A percentile compares a stretch with the other conserved stretches of the same genome.
Evolutionary conservation across 2,113 vertebrate species (phyloP).

Genomic region (Odontophorus gujanensis): DNA sequence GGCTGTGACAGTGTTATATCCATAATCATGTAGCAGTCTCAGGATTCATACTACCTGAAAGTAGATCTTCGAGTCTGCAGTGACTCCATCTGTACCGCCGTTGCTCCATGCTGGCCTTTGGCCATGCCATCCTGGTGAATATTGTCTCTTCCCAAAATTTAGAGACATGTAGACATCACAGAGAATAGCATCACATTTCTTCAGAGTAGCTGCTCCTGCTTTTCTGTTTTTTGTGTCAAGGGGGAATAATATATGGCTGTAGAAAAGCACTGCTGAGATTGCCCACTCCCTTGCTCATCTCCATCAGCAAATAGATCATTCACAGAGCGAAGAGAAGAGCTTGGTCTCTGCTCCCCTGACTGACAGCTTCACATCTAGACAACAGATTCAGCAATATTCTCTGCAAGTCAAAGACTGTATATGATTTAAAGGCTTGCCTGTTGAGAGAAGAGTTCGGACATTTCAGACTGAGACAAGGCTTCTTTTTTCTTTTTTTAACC

Average conservation of each 20-base stretch:
- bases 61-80: background rate
- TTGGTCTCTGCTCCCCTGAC: background rate
- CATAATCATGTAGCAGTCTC: background rate
- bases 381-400: constrained; percentile 4
- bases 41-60: background rate
- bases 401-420: background rate
- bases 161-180: background rate
- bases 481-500: background rate
- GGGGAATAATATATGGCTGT: constrained; percentile 6
- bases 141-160: background rate
- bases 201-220: background rate
- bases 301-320: constrained; percentile 21
- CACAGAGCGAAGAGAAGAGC: background rate
- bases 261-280: constrained; percentile 30
- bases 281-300: constrained; percentile 14
- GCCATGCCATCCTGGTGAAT: background rate
- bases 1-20: constrained; percentile 10
- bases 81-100: background rate
- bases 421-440: background rate
- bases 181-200: background rate
- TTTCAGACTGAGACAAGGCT: background rate
- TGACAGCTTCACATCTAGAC: background rate
- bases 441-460: background rate
- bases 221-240: background rate
- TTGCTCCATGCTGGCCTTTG: background rate